Evolutionary conservation across 2,888 invertebrate genomes (phyloP).

Genomic region (Cacoxenus indagator): DNA sequence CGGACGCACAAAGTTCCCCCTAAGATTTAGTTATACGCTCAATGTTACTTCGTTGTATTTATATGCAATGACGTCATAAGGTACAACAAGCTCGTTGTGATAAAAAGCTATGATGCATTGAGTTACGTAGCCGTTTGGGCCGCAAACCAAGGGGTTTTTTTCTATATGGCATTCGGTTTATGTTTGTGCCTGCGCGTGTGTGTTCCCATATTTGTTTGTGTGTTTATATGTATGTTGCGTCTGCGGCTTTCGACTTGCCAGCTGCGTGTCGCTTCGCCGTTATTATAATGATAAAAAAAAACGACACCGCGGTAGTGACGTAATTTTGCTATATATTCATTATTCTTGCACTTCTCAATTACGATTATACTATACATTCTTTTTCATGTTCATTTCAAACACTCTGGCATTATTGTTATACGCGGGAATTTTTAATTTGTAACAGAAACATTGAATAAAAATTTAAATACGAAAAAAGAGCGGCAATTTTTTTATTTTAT

Average conservation of each 20-base stretch:
- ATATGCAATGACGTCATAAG: conserved; percentile 65
- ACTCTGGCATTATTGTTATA: neutral
- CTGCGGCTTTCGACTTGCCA: too few species aligned
- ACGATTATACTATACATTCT: neutral
- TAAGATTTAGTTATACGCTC: neutral
- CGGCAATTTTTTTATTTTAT: too few species aligned
- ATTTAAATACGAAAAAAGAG: too few species aligned
- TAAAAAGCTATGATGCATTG: conserved; percentile 32
- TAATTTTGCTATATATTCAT: neutral
- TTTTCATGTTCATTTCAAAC: neutral
- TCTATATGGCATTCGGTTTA: too few species aligned
- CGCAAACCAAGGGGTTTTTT: neutral
- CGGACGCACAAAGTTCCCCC: neutral
- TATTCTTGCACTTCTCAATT: neutral
- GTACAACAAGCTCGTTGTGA: conserved; percentile 25
- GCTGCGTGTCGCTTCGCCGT: too few species aligned
- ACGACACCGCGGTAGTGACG: conserved; percentile 3
- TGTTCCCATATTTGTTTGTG: neutral
- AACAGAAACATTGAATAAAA: neutral
- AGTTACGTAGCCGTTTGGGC: neutral
- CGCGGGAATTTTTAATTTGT: neutral
- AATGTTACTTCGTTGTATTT: conserved; percentile 41
- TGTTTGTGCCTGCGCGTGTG: conserved; percentile 3
- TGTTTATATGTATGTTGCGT: neutral
- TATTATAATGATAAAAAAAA: neutral